Evolutionary conservation across 2,113 vertebrate genomes (phyloP), one percentile per base, ranked within the genome.

Genomic region (Columba janthina): DNA sequence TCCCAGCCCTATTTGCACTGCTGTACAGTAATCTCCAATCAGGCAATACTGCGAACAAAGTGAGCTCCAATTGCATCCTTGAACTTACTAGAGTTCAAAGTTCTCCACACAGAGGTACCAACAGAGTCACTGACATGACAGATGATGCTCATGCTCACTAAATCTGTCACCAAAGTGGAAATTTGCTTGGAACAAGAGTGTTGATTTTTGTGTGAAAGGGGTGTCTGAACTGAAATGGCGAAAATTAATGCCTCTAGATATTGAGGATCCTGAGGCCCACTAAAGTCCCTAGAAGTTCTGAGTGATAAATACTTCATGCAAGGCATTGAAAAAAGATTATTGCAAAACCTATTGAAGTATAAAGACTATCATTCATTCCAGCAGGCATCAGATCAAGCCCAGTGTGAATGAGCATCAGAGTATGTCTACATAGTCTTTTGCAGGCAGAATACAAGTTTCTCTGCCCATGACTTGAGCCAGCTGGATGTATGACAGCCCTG

Each of bases 341-440:
- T 95, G 61, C 79, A 96, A 96, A 96, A 84, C 26, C 34, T 86
- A 61, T 60, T 93, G 88, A 96, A 96, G 90, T 96, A 83, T 88
- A 91, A 93, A 95, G 90, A 71, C 72, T 42, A 2, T 64, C 48
- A 61, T 4, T 69, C 61, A 72, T 89, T 96, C 90, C 95, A 96
- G 85, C 87, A 82, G 96, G 89, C 95, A 81, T 60, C 53, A 75
- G 83, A 92, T 85, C 93, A 96, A 95, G 84, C 70, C 86, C 93
- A 82, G 74, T 88, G 89, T 95, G 94, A 96, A 96, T 88, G 95
- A 95, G n/a, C 61, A 95, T 92, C 86, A 64, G 88, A 86, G 79
- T 93, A 83, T 71, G 83, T 95, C 96, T 96, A 60, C 92, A 95
- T n/a, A 70, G 88, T 56, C 80, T 74, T 96, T 93, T 92, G 34